phyloP scores from a whole-genome alignment of 2,888 invertebrate genomes.

The Opisthograptis luteolata region DNA sequence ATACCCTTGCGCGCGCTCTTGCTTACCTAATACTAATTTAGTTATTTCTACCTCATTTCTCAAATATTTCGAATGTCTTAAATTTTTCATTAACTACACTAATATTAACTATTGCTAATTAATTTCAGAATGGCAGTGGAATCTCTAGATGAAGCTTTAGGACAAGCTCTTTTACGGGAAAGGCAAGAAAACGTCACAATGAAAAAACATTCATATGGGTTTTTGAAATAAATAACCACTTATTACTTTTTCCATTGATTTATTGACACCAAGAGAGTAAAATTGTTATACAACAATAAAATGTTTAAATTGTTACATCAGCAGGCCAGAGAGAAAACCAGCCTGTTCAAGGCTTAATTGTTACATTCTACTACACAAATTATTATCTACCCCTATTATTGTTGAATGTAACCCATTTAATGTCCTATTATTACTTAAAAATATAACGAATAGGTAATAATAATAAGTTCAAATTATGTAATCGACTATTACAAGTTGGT shows the following conservation, averaged over 20 bases:
- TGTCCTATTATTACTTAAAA: constrained; percentile 1
- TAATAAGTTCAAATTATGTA: too few relatives aligned
- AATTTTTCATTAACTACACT: too few relatives aligned
- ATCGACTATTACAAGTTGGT: too few relatives aligned
- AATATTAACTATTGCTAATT: not conserved
- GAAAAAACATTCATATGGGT: constrained; percentile 81
- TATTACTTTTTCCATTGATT: constrained; percentile 40
- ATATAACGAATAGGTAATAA: too few relatives aligned
- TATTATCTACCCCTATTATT: constrained; percentile 10
- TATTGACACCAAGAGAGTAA: constrained; percentile 45
- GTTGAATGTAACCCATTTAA: constrained; percentile 5
- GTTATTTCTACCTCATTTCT: too few relatives aligned
- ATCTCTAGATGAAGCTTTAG: constrained; percentile 87
- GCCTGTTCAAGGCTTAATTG: not conserved
- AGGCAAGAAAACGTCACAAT: constrained; percentile 56
- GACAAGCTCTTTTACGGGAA: constrained; percentile 86
- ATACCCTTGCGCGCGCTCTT: too few relatives aligned
- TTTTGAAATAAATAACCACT: constrained; percentile 73
- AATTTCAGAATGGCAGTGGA: constrained; percentile 71
- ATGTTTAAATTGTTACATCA: not conserved
- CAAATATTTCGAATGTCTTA: too few relatives aligned
- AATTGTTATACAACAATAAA: constrained; percentile 4
- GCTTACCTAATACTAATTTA: too few relatives aligned
- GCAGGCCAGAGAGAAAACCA: constrained; percentile 3
- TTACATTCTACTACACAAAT: not conserved